Base-by-base conservation (phyloP, 2,888 invertebrate species). In the Xestoiulus laeticollis region DNA sequence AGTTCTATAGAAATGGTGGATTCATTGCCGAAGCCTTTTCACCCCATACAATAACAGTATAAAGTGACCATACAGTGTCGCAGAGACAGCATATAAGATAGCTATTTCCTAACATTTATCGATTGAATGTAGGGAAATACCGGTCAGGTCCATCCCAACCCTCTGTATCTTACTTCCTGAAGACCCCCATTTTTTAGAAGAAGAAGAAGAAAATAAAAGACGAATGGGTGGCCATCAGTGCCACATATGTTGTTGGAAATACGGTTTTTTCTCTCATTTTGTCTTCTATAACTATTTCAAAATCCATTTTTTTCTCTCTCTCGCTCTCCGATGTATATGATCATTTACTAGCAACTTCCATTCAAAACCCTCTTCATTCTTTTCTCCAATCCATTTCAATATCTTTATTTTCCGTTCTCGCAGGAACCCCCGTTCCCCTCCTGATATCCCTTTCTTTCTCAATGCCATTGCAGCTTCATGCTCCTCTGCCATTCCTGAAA, bases 301-400 rank as follows among this genome's bases (percentile, higher is more conserved):
- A 59, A 59, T 59, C 59, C 16, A 38, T 48, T 48, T 48, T 48
- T 59, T n/a, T 59, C n/a, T 59, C 5, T n/a, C 59, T n/a, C 59
- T n/a, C 59, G 1, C 59, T 59, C 59, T 12, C 59, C 59, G 59
- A 59, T 59, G 59, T 59, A 59, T 59, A 59, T 59, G 59, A 59
- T 59, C 59, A 59, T 59, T 59, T 59, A 59, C 59, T 59, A 19
- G 59, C 59, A 59, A 59, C 59, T 59, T 59, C 59, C 59, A 59
- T 59, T 59, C n/a, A 59, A 59, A 59, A 59, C 59, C 59, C 59
- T 59, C 59, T 59, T 59, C 59, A 59, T 59, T 59, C 59, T 59
- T 59, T 59, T 59, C 59, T 59, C 59, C 59, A 59, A 59, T 59
- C 59, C 59, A 59, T 59, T 59, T 59, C 59, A 59, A 59, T 59